Evolutionary conservation across 2,113 vertebrate genomes (phyloP).

Genomic region (Panthera leo): DNA sequence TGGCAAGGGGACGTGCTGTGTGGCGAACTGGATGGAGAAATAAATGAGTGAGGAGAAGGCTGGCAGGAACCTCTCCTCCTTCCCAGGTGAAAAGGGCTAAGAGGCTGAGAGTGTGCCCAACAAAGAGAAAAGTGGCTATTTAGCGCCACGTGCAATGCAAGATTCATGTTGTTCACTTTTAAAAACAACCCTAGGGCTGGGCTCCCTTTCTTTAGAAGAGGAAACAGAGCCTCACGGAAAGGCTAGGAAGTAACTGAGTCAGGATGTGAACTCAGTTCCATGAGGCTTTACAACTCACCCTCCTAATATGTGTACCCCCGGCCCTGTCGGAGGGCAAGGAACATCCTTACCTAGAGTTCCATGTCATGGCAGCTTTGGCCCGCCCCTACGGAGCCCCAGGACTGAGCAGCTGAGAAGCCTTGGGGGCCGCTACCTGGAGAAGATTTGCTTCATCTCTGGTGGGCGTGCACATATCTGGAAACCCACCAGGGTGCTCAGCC

Average conservation of each 20-base stretch:
- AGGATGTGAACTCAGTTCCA: not conserved
- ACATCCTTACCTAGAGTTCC: not conserved
- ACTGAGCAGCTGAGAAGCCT: not conserved
- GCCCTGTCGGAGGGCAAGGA: not conserved
- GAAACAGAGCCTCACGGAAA: not conserved
- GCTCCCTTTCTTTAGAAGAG: not conserved
- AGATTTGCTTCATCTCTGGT: not conserved
- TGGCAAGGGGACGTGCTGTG: not conserved
- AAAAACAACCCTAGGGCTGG: not conserved
- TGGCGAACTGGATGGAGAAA: not conserved
- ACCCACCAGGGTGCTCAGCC: not conserved
- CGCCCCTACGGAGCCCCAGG: not conserved
- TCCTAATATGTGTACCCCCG: not conserved
- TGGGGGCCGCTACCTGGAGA: not conserved
- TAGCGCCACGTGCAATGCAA: not conserved
- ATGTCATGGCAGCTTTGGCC: rapidly evolving
- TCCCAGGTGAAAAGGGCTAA: not conserved
- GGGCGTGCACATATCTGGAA: not conserved
- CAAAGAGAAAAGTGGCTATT: rapidly evolving
- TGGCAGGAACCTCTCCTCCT: not conserved
- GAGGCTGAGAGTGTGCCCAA: not conserved
- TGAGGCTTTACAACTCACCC: not conserved
- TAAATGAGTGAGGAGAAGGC: not conserved
- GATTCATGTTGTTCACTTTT: not conserved
- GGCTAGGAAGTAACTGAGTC: not conserved